Evolutionary conservation across 37 sponge, comb jelly and placozoan species (phyloP).

Genomic region (Chondrosia reniformis): DNA sequence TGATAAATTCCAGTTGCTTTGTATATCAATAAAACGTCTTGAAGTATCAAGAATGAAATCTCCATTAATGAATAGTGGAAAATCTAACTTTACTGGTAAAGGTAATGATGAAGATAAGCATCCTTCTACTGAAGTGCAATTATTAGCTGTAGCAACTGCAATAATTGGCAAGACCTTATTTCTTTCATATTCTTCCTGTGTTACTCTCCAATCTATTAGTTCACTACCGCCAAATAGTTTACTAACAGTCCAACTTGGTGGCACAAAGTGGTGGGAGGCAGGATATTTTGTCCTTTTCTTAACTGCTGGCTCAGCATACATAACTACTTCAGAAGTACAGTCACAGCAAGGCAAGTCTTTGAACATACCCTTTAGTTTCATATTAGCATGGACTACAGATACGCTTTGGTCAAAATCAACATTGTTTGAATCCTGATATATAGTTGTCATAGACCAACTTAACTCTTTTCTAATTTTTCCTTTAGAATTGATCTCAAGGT

Average conservation of each 20-base stretch:
- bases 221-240: conserved; percentile 12
- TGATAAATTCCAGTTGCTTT: conserved; percentile 47
- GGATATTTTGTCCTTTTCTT: too few species aligned
- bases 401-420: not conserved
- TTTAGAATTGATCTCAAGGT: conserved; percentile 43
- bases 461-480: not conserved
- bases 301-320: not conserved
- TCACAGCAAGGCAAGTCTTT: not conserved
- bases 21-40: conserved; percentile 3
- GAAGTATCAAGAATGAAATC: conserved; percentile 60
- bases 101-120: conserved; percentile 71
- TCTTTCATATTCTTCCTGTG: not conserved
- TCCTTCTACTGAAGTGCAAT: not conserved
- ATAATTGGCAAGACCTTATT: not conserved
- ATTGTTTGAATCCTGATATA: conserved; percentile 2
- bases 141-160: conserved; percentile 17
- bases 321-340: not conserved
- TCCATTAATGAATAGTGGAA: conserved; percentile 77
- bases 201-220: not conserved
- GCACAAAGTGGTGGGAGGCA: not conserved
- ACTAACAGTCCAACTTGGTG: not conserved
- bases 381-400: not conserved
- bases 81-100: conserved; percentile 33
- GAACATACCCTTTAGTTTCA: not conserved
- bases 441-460: conserved; percentile 1